phyloP scores from a whole-genome alignment of 2,888 invertebrate genomes.

The Hirtodrosophila confusa region DNA sequence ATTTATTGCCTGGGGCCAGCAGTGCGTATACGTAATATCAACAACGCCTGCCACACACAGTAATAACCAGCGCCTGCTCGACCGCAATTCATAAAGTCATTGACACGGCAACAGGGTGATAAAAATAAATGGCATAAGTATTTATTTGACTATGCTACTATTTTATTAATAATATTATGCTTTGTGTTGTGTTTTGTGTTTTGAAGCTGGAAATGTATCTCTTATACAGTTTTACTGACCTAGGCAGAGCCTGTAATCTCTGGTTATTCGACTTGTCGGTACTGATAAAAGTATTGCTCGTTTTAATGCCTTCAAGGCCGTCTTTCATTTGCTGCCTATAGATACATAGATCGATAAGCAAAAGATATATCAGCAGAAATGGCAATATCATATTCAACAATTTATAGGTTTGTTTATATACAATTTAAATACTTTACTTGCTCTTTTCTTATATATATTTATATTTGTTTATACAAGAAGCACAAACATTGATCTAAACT shows the following conservation, averaged over 20 bases:
- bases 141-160: constrained; percentile 21
- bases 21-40: constrained; percentile 61
- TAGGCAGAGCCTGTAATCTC: constrained; percentile 31
- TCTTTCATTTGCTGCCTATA: constrained; percentile 14
- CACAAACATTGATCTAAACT: no score
- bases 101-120: constrained; percentile 47
- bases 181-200: neutral
- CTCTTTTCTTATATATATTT: no score
- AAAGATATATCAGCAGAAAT: constrained; percentile 28
- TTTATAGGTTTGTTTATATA: constrained; percentile 1
- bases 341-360: constrained; percentile 13
- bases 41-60: constrained; percentile 22
- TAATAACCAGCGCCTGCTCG: constrained; percentile 23
- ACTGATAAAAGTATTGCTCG: constrained; percentile 29
- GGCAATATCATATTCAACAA: neutral
- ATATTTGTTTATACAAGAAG: no score
- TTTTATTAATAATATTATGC: constrained; percentile 23
- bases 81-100: constrained; percentile 55
- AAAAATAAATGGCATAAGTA: constrained; percentile 45
- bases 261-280: constrained; percentile 25
- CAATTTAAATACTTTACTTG: no score
- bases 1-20: constrained; percentile 59
- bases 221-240: constrained; percentile 32
- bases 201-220: neutral
- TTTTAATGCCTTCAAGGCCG: constrained; percentile 37